These are phyloP conservation scores for Portevinia maculata DNA, from an alignment of 2,888 invertebrate species.

Conservation along the genomic window DNA sequence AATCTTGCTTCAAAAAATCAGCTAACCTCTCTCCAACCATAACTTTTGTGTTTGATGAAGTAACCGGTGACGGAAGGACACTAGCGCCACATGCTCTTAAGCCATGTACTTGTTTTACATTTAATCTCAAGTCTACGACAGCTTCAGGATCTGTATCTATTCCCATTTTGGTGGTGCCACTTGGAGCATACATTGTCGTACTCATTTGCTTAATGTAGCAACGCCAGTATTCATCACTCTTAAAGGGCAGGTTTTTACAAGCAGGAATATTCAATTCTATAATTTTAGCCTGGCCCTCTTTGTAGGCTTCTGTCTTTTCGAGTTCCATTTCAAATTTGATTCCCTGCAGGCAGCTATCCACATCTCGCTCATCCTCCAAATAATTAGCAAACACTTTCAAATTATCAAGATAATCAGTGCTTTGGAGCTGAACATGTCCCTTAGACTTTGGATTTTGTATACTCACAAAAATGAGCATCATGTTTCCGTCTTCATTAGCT, in stretches of 20 bases:
- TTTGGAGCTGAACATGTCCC: conserved; percentile 83
- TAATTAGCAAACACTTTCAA: conserved; percentile 85
- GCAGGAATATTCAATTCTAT: conserved; percentile 74
- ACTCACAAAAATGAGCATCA: conserved; percentile 66
- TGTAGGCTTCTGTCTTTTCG: conserved; percentile 82
- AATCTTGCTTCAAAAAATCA: no score
- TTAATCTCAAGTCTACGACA: conserved; percentile 87
- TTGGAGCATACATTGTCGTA: conserved; percentile 87
- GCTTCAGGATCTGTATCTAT: conserved; percentile 84
- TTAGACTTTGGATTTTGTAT: conserved; percentile 80
- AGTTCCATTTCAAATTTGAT: conserved; percentile 79
- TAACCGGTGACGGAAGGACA: no score
- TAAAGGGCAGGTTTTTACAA: conserved; percentile 76
- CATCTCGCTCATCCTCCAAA: conserved; percentile 83
- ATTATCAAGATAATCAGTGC: conserved; percentile 83
- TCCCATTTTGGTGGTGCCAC: conserved; percentile 89
- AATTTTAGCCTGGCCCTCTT: conserved; percentile 77
- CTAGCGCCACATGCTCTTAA: conserved; percentile 89
- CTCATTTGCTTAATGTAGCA: conserved; percentile 87
- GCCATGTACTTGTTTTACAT: conserved; percentile 86
- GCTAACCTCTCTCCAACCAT: no score
- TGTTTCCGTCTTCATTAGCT: conserved; percentile 36
- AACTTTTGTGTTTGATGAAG: no score
- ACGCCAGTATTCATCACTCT: conserved; percentile 85
- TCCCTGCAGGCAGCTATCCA: conserved; percentile 78